Conservation (phyloP, 2,888 invertebrate species). For the Eumerus sabulonum region DNA sequence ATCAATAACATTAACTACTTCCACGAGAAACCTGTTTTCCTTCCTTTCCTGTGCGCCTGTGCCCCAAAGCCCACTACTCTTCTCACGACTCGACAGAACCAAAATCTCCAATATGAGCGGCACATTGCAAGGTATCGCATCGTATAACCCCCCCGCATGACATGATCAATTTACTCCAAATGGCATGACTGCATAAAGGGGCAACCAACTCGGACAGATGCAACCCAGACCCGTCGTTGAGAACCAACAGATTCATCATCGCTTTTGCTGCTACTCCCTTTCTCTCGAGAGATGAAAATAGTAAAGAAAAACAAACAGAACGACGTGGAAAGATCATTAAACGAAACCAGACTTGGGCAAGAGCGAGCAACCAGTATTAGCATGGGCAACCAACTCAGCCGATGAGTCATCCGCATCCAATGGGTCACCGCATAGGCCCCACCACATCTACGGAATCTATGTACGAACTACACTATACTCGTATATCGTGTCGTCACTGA, state of each 20-base stretch:
- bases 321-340: conserved; percentile 40
- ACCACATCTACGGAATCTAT: not conserved
- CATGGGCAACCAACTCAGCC: conserved; percentile 4
- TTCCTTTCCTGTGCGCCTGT: not conserved
- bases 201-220: conserved; percentile 38
- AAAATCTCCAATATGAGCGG: conserved; percentile 58
- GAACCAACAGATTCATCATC: conserved; percentile 55
- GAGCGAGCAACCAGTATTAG: conserved; percentile 31
- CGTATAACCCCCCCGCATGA: conserved; percentile 34
- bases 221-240: conserved; percentile 49
- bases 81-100: conserved; percentile 34
- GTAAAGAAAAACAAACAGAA: not conserved
- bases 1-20: conserved; percentile 66
- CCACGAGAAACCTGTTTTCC: conserved; percentile 56
- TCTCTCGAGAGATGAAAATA: conserved; percentile 1
- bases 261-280: conserved; percentile 44
- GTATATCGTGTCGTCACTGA: conserved; percentile 12
- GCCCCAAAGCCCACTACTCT: no score
- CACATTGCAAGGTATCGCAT: not conserved
- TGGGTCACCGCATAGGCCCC: conserved; percentile 29
- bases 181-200: not conserved
- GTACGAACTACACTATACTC: conserved; percentile 30
- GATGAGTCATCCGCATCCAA: conserved; percentile 54
- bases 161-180: conserved; percentile 52
- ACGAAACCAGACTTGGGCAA: conserved; percentile 58